Percentiles rank a stretch among this genome's conserved stretches.
Evolutionary conservation across 1,140 invertebrate genomes (phyloP).

Genomic region (Zophobas morio): DNA sequence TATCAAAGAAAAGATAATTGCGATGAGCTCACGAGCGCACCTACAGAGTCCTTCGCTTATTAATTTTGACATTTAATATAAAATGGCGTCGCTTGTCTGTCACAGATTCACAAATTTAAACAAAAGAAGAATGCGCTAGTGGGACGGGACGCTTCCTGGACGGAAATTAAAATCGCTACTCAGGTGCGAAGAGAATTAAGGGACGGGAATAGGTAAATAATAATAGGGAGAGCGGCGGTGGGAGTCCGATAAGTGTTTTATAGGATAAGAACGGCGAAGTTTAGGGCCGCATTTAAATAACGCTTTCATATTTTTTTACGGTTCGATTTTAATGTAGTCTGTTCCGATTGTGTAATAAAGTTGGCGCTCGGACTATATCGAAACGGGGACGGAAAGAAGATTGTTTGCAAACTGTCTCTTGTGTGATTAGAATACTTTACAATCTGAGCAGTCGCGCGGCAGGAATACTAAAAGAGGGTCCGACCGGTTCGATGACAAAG

Average conservation of each 20-base stretch:
- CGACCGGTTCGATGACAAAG: constrained; percentile 8
- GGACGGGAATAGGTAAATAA: constrained; percentile 21
- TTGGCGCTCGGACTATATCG: neutral
- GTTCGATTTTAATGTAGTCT: constrained; percentile 2
- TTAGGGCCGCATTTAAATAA: constrained; percentile 12
- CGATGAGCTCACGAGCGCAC: neutral
- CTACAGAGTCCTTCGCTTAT: neutral
- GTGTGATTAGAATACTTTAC: constrained; percentile 33
- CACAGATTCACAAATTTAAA: constrained; percentile 15
- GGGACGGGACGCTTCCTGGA: constrained; percentile 8
- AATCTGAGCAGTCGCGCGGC: neutral
- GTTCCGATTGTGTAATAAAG: neutral
- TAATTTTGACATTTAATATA: constrained; percentile 34
- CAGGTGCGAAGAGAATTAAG: constrained; percentile 17
- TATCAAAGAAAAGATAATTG: neutral
- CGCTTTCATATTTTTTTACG: neutral
- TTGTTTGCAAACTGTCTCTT: constrained; percentile 32
- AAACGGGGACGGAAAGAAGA: constrained; percentile 11
- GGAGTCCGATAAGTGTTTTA: neutral
- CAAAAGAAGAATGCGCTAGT: constrained; percentile 7
- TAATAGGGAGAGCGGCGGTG: neutral
- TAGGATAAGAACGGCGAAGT: neutral
- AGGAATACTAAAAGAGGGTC: constrained; percentile 17
- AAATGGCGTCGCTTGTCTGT: constrained; percentile 24
- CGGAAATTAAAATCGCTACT: constrained; percentile 38